Percentiles rank a stretch among this genome's conserved stretches.
Evolutionary conservation across 1,140 invertebrate species (phyloP).

Genomic region (Pachypsylla venusta): DNA sequence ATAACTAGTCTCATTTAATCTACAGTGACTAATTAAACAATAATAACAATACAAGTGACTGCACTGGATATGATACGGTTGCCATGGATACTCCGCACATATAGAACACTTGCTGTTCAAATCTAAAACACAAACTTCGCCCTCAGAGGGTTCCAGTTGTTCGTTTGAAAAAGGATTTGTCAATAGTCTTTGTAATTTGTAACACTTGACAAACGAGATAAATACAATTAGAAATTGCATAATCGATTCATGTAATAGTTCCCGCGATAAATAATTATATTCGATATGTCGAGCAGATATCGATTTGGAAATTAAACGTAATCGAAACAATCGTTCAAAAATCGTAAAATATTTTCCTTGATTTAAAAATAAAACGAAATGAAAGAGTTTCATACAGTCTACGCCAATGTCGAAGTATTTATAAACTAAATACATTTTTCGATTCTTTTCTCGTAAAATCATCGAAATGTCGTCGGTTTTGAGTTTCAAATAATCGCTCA

Average conservation of each 20-base stretch:
- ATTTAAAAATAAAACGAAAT: slow-evolving; percentile 44
- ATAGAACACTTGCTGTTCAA: slow-evolving; percentile 23
- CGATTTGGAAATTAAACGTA: slow-evolving; percentile 35
- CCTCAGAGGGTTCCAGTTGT: neutral
- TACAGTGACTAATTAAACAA: slow-evolving; percentile 27
- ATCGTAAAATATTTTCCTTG: slow-evolving; percentile 42
- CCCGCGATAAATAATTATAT: slow-evolving; percentile 44
- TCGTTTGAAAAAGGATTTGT: slow-evolving; percentile 13
- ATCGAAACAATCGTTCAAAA: slow-evolving; percentile 37
- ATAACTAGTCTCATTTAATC: slow-evolving; percentile 20
- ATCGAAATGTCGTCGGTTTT: neutral
- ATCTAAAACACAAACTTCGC: slow-evolving; percentile 14
- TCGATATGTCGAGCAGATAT: slow-evolving; percentile 36
- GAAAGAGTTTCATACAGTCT: slow-evolving; percentile 38
- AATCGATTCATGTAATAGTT: slow-evolving; percentile 49
- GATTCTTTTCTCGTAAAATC: neutral
- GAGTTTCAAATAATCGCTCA: neutral
- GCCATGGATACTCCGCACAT: slow-evolving; percentile 26
- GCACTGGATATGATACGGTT: slow-evolving; percentile 26
- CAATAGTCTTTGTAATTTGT: slow-evolving; percentile 38
- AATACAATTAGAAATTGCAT: slow-evolving; percentile 35
- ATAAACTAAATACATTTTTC: neutral
- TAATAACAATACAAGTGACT: slow-evolving; percentile 29
- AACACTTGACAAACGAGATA: slow-evolving; percentile 21
- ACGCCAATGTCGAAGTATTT: slow-evolving; percentile 36